Conservation (phyloP, 2,888 invertebrate species). For the Seira musarum region DNA sequence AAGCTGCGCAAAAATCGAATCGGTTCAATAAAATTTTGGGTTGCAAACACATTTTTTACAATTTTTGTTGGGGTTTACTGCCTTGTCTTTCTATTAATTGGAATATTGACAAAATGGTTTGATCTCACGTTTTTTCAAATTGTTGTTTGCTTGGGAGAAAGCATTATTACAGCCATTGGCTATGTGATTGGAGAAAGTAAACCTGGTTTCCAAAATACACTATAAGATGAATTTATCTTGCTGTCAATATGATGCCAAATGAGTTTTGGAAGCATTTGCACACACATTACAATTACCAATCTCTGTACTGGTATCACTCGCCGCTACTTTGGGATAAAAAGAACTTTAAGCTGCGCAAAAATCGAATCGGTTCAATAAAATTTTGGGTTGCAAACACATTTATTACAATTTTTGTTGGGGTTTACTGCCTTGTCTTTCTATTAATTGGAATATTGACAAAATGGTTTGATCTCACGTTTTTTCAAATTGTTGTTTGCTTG, state of each 20-base stretch:
- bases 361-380: too few species aligned
- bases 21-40: too few species aligned
- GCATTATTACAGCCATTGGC: background rate
- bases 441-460: background rate
- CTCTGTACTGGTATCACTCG: background rate
- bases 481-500: background rate
- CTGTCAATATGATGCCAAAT: too few species aligned
- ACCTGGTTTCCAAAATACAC: too few species aligned
- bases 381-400: too few species aligned
- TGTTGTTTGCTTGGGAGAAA: background rate
- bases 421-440: background rate
- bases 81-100: background rate
- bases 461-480: background rate
- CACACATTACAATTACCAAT: background rate
- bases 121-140: background rate
- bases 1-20: too few species aligned
- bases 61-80: background rate
- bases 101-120: background rate
- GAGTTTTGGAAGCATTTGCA: background rate
- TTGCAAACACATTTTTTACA: too few species aligned
- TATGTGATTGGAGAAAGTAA: background rate
- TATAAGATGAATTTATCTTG: too few species aligned
- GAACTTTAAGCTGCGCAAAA: background rate
- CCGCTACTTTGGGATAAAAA: background rate
- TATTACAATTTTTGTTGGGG: background rate